A percentile compares a stretch with the other conserved stretches of the same genome.
Evolutionary conservation across 2,888 invertebrate species (phyloP).

Genomic region (Maniola hyperantus): DNA sequence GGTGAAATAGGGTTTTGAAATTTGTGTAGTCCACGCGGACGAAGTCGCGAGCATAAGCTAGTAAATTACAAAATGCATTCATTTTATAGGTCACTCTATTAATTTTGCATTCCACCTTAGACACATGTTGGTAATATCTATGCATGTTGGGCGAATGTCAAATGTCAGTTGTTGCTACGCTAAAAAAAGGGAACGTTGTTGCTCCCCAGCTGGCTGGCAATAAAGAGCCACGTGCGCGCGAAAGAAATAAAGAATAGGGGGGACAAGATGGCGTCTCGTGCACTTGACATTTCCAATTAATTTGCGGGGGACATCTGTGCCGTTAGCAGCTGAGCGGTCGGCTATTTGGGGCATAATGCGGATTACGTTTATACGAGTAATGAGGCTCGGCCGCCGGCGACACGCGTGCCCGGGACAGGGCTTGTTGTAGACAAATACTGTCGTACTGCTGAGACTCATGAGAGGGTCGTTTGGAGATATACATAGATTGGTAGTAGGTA

Average conservation of each 20-base stretch:
- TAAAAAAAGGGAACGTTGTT: slow-evolving; percentile 56
- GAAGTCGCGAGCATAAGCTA: background rate
- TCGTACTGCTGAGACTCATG: slow-evolving; percentile 33
- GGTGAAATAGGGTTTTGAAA: no score
- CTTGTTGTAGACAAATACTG: slow-evolving; percentile 44
- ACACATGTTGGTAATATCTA: slow-evolving; percentile 1
- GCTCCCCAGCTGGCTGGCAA: slow-evolving; percentile 73
- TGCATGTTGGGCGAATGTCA: slow-evolving; percentile 49
- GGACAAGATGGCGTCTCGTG: slow-evolving; percentile 74
- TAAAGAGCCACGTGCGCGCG: slow-evolving; percentile 72
- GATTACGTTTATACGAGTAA: slow-evolving; percentile 65
- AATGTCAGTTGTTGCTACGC: slow-evolving; percentile 59
- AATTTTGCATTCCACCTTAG: background rate
- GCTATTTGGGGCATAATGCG: slow-evolving; percentile 63
- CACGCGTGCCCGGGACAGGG: slow-evolving; percentile 48
- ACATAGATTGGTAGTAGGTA: no score
- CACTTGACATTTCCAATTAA: slow-evolving; percentile 83
- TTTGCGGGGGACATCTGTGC: slow-evolving; percentile 81
- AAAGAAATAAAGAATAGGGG: slow-evolving; percentile 67
- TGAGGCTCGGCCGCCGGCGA: slow-evolving; percentile 34
- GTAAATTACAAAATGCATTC: background rate
- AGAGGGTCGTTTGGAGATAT: slow-evolving; percentile 22
- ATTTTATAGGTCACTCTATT: slow-evolving; percentile 13
- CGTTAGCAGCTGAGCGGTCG: slow-evolving; percentile 75
- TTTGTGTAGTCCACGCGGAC: no score